phyloP scores from a whole-genome alignment of 2,113 vertebrate species.

The Megalops atlanticus region DNA sequence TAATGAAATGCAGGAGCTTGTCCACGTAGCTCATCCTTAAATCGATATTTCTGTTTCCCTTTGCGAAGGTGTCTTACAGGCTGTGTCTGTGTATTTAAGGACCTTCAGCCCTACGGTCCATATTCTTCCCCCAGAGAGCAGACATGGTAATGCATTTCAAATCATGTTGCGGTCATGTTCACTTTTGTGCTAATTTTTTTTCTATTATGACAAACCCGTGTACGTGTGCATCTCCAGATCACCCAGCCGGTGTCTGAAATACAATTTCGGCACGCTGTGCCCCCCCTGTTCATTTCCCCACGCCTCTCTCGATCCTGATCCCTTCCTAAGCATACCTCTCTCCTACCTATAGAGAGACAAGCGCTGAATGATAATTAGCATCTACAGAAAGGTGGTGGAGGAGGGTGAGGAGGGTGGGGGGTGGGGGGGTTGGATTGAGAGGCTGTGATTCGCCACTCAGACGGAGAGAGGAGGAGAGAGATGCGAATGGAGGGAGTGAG shows the following conservation, averaged over 20 bases:
- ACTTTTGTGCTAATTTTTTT: neutral
- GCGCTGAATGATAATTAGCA: constrained; percentile 61
- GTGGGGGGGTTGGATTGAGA: constrained; percentile 39
- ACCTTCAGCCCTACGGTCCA: too few relatives aligned
- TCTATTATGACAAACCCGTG: neutral
- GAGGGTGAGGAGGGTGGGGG: constrained; percentile 28
- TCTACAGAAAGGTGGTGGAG: constrained; percentile 39
- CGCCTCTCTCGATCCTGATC: neutral
- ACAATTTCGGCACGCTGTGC: too few relatives aligned
- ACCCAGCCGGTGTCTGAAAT: too few relatives aligned
- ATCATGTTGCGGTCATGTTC: neutral
- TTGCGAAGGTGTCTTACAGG: too few relatives aligned
- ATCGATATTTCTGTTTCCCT: neutral
- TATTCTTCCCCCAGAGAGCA: too few relatives aligned
- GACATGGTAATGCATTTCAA: neutral
- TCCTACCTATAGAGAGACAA: constrained; percentile 42
- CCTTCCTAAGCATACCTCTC: constrained; percentile 23
- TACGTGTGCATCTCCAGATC: neutral
- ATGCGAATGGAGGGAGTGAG: constrained; percentile 38
- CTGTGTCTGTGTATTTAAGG: too few relatives aligned
- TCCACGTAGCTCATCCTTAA: neutral
- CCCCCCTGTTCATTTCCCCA: neutral
- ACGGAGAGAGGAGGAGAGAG: constrained; percentile 45
- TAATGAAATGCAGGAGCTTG: too few relatives aligned
- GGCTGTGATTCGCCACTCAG: constrained; percentile 67